Percentiles rank a stretch among this genome's conserved stretches.
phyloP scores from a whole-genome alignment of 2,113 vertebrate species.

The Cebus imitator region DNA sequence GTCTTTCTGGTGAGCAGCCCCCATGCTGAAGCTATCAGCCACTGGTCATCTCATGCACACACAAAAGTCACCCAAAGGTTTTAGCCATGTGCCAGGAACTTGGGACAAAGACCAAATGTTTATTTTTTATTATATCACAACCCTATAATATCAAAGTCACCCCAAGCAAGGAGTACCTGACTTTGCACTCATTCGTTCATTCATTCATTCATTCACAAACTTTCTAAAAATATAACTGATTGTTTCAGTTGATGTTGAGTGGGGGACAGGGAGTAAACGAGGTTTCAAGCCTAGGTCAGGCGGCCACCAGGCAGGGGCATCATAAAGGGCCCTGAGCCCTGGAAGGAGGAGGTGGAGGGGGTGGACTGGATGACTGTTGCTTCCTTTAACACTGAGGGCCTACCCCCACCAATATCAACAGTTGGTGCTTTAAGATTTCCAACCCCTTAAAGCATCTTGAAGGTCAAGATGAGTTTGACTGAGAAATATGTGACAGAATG shows the following conservation, averaged over 20 bases:
- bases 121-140: neutral
- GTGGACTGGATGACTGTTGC: no score
- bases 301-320: no score
- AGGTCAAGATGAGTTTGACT: neutral
- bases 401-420: neutral
- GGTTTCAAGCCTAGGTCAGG: neutral
- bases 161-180: neutral
- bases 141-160: neutral
- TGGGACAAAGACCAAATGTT: neutral
- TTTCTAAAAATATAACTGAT: neutral
- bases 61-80: neutral
- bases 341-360: neutral
- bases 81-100: neutral
- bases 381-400: neutral
- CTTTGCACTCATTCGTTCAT: neutral
- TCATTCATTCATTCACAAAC: neutral
- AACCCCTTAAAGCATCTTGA: neutral
- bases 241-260: neutral
- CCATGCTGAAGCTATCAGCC: neutral
- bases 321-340: accelerated
- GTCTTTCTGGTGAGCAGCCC: neutral
- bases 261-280: neutral
- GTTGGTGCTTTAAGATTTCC: neutral
- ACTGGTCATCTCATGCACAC: neutral
- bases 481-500: neutral